Percentiles rank a stretch among this genome's conserved stretches.
These are phyloP conservation scores for Pterophyllum scalare DNA, from an alignment of 2,113 vertebrate species.

Conservation along the genomic window DNA sequence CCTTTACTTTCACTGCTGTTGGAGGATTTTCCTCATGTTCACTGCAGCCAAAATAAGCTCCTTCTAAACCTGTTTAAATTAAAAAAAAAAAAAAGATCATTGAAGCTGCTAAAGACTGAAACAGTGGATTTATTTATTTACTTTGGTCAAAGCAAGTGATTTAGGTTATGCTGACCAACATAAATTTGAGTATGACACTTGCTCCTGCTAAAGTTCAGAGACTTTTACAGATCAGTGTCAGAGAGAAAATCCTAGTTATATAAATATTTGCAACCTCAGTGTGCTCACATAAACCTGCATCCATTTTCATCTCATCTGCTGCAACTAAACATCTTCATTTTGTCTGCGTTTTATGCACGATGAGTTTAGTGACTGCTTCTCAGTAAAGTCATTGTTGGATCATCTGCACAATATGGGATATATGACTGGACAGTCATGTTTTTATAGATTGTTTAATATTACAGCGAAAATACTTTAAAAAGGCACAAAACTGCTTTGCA, in stretches of 20 bases:
- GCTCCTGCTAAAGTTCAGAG: too few species aligned
- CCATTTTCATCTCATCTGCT: neutral
- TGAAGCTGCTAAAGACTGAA: neutral
- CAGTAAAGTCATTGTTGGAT: neutral
- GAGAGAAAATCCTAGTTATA: too few species aligned
- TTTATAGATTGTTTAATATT: too few species aligned
- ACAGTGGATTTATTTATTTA: neutral
- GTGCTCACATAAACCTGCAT: neutral
- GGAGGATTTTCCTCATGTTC: neutral
- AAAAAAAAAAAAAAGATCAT: too few species aligned
- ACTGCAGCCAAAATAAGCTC: conserved; percentile 19
- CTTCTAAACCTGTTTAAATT: neutral
- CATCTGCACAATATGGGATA: too few species aligned
- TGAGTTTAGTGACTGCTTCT: neutral
- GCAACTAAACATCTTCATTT: neutral
- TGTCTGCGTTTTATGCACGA: neutral
- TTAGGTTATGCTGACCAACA: too few species aligned
- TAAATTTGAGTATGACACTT: too few species aligned
- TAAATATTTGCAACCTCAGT: too few species aligned
- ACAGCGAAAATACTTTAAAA: too few species aligned
- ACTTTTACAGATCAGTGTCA: neutral
- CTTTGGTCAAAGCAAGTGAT: neutral
- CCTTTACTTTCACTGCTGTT: neutral
- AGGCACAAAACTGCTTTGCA: too few species aligned
- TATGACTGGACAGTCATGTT: too few species aligned